phyloP scores from a whole-genome alignment of 2,797 vertebrate species.

The Neosalanx taihuensis region DNA sequence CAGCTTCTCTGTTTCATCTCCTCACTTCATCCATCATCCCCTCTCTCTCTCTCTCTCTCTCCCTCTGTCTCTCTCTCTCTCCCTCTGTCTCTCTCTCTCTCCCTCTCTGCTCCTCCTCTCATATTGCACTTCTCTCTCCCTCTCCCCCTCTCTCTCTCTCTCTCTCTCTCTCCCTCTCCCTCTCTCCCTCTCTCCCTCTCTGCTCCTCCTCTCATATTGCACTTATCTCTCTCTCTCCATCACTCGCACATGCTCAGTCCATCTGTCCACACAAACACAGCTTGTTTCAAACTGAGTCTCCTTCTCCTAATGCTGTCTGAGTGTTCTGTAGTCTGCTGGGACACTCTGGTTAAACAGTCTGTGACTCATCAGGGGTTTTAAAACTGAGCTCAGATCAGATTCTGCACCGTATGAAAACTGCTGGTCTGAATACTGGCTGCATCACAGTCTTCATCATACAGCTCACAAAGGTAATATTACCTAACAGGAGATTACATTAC shows the following conservation, averaged over 20 bases:
- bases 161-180: conserved; percentile 37
- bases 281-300: conserved; percentile 14
- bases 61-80: conserved; percentile 34
- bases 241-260: conserved; percentile 40
- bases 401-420: conserved; percentile 12
- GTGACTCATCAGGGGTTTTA: not conserved
- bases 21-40: conserved; percentile 1
- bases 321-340: not conserved
- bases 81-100: conserved; percentile 35
- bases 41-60: conserved; percentile 40
- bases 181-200: conserved; percentile 17
- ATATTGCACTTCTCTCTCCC: conserved; percentile 41
- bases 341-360: not conserved
- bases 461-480: not conserved
- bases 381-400: not conserved
- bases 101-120: not conserved
- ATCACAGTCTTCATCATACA: not conserved
- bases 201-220: conserved; percentile 58
- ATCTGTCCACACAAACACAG: conserved; percentile 23
- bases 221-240: conserved; percentile 54
- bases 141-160: conserved; percentile 23
- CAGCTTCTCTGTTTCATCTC: conserved; percentile 14
- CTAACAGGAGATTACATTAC: not conserved
- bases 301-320: not conserved
- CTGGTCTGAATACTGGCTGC: not conserved